These are phyloP conservation scores for Panthera leo DNA, from an alignment of 2,113 vertebrate species.

Conservation along the genomic window DNA sequence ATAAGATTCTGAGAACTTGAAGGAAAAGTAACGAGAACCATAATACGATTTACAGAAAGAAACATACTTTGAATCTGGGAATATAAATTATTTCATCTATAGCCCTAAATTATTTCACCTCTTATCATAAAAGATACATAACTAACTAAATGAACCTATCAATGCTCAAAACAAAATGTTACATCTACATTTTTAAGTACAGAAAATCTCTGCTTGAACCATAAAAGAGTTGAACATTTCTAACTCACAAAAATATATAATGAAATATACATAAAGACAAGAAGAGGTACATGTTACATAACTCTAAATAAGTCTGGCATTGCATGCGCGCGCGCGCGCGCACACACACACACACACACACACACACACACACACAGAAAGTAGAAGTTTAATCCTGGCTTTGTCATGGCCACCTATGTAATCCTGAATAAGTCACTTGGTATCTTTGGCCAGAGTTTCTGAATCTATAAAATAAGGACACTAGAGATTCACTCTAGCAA, in stretches of 20 bases:
- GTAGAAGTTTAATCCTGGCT: background rate
- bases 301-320: background rate
- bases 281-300: background rate
- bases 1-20: background rate
- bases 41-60: background rate
- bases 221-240: background rate
- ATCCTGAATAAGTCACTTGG: background rate
- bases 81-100: background rate
- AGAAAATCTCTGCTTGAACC: slow-evolving; percentile 35
- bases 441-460: slow-evolving; percentile 40
- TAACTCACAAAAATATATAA: slow-evolving; percentile 13
- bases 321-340: background rate
- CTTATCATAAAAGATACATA: background rate
- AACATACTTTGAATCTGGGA: background rate
- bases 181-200: background rate
- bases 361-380: background rate
- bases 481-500: background rate
- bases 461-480: slow-evolving; percentile 2
- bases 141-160: slow-evolving; percentile 12
- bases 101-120: slow-evolving; percentile 24
- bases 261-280: background rate
- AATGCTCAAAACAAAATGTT: background rate
- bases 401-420: background rate
- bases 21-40: slow-evolving; percentile 30
- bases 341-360: background rate